Base-by-base conservation (phyloP, 2,797 vertebrate genomes). In the Crenuchus spilurus region DNA sequence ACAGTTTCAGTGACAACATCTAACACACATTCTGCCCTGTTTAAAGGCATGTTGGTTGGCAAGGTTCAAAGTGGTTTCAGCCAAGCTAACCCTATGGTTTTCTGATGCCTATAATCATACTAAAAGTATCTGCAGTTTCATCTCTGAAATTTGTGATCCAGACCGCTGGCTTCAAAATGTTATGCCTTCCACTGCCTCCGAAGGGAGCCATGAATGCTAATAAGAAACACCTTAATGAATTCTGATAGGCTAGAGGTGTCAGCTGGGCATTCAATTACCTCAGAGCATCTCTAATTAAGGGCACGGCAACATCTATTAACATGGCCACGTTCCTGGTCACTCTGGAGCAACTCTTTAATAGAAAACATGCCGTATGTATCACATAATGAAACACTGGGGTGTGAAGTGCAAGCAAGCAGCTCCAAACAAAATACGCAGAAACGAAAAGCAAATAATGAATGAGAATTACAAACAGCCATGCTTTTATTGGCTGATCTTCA, bases 221-320 rank as follows among this genome's bases (percentile, higher is more conserved):
- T 72, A 55, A 9, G 33, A 49, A 80, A 75, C 18, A 52, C 35
- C 73, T 72, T 80, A 61, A 80, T 80, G 72, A 75, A 75, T 82
- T 77, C 75, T 77, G 70, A 82, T 75, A 71, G 81, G 78, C 77
- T 55, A 60, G 55, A 70, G 71, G 80, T 82, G 71, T 79, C 67
- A 82, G 70, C 69, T 60, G 64, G 75, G 37, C 54, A 65, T 82
- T 80, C 72, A 70, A 75, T 75, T 77, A 77, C 58, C 72, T 68
- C 57, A 0, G 24, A 72, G 60, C 61, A 22, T 72, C 69, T 70
- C 61, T 74, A 75, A 83, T 78, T 80, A 80, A 74, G 68, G 68
- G 42, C 60, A 81, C 20, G 54, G 74, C 66, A 55, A 72, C 61
- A 55, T 66, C 71, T 67, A 83, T 75, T 76, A 78, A 81, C 72